Evolutionary conservation across 2,888 invertebrate species (phyloP), one percentile per base, ranked within the genome.

Genomic region (Tipula lateralis): DNA sequence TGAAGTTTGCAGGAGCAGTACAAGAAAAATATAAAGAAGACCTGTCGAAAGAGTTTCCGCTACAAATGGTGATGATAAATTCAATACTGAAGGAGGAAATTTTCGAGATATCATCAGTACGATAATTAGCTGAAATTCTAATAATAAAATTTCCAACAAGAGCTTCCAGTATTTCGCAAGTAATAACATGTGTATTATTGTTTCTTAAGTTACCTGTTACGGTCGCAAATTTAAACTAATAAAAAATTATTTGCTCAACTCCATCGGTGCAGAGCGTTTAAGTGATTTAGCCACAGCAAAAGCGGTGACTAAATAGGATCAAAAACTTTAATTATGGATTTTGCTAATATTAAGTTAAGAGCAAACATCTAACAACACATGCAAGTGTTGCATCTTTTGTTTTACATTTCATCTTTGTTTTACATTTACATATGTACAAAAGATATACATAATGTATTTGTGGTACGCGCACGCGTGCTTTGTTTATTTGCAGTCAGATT

Each of bases 201-300:
- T 85, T 85, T 66, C 82, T 83, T 13, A 84, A 13, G 19, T 13
- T 85, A 82, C 85, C 84, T 84, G 29, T 85, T 81, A 85, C 84
- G 12, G 44, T 84, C 24, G 84, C 84, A 83, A 34, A 34, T 34
- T 34, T 5, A 34, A 34, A 34, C 0, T 34, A 34, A 34, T 34
- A 34, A 34, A 34, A 34, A 34, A 34, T 1, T 34, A 34, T 34
- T 34, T 34, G 34, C 34, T 5, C 34, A n/a, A n/a, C n/a, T n/a
- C n/a, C n/a, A n/a, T n/a, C n/a, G n/a, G n/a, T n/a, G n/a, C n/a
- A n/a, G n/a, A 34, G 9, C 34, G 1, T 34, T 34, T 34, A 34
- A 34, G 34, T 34, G 34, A 34, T 34, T 34, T 34, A 34, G 34
- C 36, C 36, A 36, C 9, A 13, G 83, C 36, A 32, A 34, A 83